Evolutionary conservation across 1,140 invertebrate genomes (phyloP).

Genomic region (Portunus trituberculatus): DNA sequence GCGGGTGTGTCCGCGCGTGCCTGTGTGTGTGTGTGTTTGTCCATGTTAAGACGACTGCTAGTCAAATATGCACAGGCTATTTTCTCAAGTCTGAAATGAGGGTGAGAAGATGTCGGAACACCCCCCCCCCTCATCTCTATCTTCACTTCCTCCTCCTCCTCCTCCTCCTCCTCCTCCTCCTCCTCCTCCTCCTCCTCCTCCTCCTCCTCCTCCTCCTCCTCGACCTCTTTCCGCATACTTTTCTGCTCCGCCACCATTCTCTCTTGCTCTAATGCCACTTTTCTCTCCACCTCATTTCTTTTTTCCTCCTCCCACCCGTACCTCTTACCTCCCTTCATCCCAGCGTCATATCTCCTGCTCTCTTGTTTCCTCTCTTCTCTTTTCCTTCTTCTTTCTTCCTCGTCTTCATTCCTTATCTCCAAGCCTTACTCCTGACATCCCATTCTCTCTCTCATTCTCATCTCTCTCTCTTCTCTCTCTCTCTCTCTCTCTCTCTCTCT

Average conservation of each 20-base stretch:
- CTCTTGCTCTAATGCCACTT: not conserved
- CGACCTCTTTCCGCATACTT: not conserved
- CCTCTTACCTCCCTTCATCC: not conserved
- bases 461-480: not conserved
- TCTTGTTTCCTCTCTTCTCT: not conserved
- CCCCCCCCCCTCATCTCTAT: not conserved
- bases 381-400: not conserved
- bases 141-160: not conserved
- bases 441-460: not conserved
- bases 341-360: not conserved
- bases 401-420: not conserved
- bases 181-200: not conserved
- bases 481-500: conserved; percentile 16
- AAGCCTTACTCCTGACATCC: not conserved
- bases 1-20: no score
- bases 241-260: not conserved
- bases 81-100: not conserved
- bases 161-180: not conserved
- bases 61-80: not conserved
- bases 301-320: not conserved
- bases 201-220: not conserved
- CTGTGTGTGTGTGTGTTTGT: not conserved
- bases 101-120: not conserved
- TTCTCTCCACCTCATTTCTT: conserved; percentile 6
- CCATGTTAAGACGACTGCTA: not conserved